These are phyloP conservation scores for Chironomus tentans DNA, from an alignment of 2,888 invertebrate genomes.

Conservation along the genomic window DNA sequence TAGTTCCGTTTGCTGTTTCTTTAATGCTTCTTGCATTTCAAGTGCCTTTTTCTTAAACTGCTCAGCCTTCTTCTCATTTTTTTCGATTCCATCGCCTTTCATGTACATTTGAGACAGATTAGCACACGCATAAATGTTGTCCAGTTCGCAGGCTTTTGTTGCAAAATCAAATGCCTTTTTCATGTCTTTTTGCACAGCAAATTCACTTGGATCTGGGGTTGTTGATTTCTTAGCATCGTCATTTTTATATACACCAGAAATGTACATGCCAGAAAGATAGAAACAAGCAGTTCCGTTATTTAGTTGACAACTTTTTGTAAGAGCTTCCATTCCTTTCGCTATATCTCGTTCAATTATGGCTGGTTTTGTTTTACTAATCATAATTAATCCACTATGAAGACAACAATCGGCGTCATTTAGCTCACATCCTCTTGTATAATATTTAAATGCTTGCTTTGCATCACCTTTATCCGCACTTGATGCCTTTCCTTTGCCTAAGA, in stretches of 20 bases:
- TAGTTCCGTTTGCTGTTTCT: constrained; percentile 44
- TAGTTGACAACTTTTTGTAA: constrained; percentile 51
- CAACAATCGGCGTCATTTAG: constrained; percentile 62
- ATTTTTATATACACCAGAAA: constrained; percentile 59
- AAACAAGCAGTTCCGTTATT: constrained; percentile 66
- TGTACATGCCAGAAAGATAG: constrained; percentile 68
- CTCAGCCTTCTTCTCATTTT: constrained; percentile 60
- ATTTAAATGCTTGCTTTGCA: constrained; percentile 50
- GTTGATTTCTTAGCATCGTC: constrained; percentile 42
- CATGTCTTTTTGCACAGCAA: constrained; percentile 55
- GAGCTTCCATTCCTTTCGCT: constrained; percentile 48
- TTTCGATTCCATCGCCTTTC: constrained; percentile 72
- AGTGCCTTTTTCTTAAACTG: constrained; percentile 62
- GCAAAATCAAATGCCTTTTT: constrained; percentile 70
- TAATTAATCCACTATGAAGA: constrained; percentile 61
- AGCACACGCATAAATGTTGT: constrained; percentile 79
- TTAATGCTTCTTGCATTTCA: constrained; percentile 59
- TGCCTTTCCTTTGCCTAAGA: constrained; percentile 54
- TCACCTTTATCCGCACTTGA: constrained; percentile 47
- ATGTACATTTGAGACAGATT: constrained; percentile 83
- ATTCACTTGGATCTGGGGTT: constrained; percentile 41
- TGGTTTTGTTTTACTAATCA: constrained; percentile 50
- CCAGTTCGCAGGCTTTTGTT: constrained; percentile 69
- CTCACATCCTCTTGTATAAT: constrained; percentile 72
- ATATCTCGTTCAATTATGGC: constrained; percentile 49